These are phyloP conservation scores for Tapera naevia DNA, from an alignment of 2,797 vertebrate genomes.

Conservation along the genomic window DNA sequence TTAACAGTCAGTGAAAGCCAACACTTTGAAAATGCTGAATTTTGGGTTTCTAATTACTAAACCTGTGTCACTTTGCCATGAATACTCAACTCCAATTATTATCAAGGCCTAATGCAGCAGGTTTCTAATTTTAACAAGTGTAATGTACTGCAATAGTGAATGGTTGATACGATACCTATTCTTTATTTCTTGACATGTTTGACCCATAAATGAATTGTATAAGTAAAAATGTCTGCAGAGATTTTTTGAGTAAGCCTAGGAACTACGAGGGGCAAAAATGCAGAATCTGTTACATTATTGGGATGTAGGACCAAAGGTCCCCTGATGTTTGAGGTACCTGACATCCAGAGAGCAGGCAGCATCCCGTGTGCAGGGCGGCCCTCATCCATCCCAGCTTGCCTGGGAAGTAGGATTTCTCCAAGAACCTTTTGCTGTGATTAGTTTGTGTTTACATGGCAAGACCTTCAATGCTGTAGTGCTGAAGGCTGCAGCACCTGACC, in stretches of 20 bases:
- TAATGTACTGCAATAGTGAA: slow-evolving; percentile 8
- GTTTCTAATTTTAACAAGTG: slow-evolving; percentile 38
- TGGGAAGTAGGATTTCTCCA: not conserved
- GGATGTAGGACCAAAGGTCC: not conserved
- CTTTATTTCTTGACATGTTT: slow-evolving; percentile 52
- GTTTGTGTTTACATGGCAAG: accelerated
- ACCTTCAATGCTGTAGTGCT: not conserved
- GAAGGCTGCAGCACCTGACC: not conserved
- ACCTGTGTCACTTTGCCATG: slow-evolving; percentile 12
- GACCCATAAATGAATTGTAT: slow-evolving; percentile 50
- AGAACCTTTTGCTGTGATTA: not conserved
- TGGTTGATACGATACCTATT: slow-evolving; percentile 12
- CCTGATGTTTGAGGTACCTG: not conserved
- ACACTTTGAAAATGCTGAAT: slow-evolving; percentile 22
- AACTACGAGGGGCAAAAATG: not conserved
- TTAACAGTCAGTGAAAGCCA: slow-evolving; percentile 35
- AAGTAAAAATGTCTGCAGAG: slow-evolving; percentile 32
- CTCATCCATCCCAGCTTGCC: not conserved
- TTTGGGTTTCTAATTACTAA: slow-evolving; percentile 40
- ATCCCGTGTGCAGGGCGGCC: not conserved
- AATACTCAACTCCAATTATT: slow-evolving; percentile 41
- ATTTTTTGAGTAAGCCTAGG: not conserved
- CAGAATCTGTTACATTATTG: not conserved
- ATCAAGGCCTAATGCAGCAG: slow-evolving; percentile 34
- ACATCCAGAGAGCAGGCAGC: not conserved